These are phyloP conservation scores for Patella caerulea DNA, from an alignment of 2,888 invertebrate species.

Conservation along the genomic window DNA sequence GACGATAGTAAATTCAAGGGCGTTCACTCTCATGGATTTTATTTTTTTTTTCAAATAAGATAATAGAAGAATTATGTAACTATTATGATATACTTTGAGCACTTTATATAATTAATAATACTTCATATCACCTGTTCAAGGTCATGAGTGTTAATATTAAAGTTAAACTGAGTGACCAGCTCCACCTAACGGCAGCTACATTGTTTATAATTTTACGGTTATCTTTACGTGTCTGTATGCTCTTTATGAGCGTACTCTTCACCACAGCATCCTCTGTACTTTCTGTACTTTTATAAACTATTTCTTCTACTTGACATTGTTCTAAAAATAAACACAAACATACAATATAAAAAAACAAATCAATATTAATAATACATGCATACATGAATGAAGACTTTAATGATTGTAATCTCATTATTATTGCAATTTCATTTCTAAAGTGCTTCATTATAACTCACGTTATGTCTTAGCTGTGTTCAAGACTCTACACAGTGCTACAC, in stretches of 20 bases:
- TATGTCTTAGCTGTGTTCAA: too few relatives aligned
- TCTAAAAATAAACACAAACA: neutral
- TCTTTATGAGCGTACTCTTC: neutral
- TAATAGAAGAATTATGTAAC: neutral
- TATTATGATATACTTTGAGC: neutral
- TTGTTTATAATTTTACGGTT: conserved; percentile 2
- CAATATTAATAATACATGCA: neutral
- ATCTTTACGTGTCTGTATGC: neutral
- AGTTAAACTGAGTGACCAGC: neutral
- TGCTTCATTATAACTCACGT: too few relatives aligned
- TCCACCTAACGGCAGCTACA: neutral
- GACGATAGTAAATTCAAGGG: conserved; percentile 1
- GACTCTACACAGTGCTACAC: too few relatives aligned
- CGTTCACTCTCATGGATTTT: neutral
- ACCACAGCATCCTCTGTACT: neutral
- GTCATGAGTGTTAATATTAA: neutral
- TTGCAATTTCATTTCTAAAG: too few relatives aligned
- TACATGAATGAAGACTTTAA: neutral
- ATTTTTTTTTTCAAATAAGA: neutral
- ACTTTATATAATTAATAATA: neutral
- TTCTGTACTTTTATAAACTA: conserved; percentile 1
- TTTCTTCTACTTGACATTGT: conserved; percentile 5
- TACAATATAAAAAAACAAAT: neutral
- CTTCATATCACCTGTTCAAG: neutral
- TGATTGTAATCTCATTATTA: too few relatives aligned